A percentile compares a stretch with the other conserved stretches of the same genome.
Conservation (phyloP, 1,140 invertebrate genomes). For the Zeugodacus cucurbitae region DNA sequence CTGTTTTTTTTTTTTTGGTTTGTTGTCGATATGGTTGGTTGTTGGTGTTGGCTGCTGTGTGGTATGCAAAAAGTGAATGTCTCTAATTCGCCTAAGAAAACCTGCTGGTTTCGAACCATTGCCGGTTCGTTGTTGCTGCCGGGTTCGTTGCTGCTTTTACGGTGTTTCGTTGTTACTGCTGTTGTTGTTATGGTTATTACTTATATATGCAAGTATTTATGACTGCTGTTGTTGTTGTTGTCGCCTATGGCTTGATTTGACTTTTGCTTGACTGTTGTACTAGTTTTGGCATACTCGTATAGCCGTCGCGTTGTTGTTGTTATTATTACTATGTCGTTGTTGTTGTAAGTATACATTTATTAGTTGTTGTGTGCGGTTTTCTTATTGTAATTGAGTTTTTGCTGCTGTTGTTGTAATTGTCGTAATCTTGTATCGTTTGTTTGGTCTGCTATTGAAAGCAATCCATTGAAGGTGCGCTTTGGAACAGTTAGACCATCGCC, state of each 20-base stretch:
- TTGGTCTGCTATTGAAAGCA: conserved; percentile 26
- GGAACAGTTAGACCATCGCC: conserved; percentile 20
- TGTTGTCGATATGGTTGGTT: conserved; percentile 25
- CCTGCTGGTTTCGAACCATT: conserved; percentile 7
- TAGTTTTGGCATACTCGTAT: not conserved
- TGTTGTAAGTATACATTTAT: conserved; percentile 14
- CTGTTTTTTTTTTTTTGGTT: not conserved
- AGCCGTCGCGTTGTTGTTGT: not conserved
- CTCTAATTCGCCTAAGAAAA: conserved; percentile 34
- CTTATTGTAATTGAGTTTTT: conserved; percentile 27
- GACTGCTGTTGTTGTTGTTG: not conserved
- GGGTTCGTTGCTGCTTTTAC: conserved; percentile 10
- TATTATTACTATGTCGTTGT: not conserved
- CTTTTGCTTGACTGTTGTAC: conserved; percentile 24
- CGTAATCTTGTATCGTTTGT: not conserved
- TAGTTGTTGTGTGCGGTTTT: conserved; percentile 20
- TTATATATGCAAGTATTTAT: not conserved
- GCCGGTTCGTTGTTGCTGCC: conserved; percentile 21
- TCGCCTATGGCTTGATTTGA: conserved; percentile 13
- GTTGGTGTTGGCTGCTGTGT: conserved; percentile 19
- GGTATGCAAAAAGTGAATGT: conserved; percentile 39
- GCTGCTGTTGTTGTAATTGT: not conserved
- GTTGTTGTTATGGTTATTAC: not conserved
- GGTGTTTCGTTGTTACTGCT: not conserved
- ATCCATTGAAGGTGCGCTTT: conserved; percentile 8